Percentiles rank a stretch among this genome's conserved stretches.
Conservation (phyloP, 2,797 vertebrate species). For the Hippoglossus hippoglossus region DNA sequence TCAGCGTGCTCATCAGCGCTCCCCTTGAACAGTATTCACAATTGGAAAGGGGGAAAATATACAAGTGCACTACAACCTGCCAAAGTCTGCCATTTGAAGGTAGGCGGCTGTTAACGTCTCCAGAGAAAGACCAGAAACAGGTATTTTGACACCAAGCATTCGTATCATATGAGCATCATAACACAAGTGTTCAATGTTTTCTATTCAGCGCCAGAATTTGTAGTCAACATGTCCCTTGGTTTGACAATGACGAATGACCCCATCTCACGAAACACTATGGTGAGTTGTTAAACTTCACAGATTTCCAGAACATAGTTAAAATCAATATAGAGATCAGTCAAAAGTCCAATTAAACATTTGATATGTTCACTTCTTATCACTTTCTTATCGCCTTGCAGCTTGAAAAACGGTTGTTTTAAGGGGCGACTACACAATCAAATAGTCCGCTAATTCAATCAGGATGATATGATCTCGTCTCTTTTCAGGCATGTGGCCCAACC, state of each 20-base stretch:
- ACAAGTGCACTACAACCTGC: slow-evolving; percentile 54
- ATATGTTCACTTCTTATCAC: too few species aligned
- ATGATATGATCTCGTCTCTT: background rate
- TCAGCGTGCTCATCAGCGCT: slow-evolving; percentile 79
- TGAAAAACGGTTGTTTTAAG: background rate
- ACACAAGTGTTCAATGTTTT: slow-evolving; percentile 20
- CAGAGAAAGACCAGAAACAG: background rate
- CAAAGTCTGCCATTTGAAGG: background rate
- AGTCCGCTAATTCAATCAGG: background rate
- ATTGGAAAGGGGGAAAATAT: slow-evolving; percentile 58
- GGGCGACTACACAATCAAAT: too few species aligned
- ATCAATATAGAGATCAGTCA: background rate
- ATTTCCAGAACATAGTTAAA: background rate
- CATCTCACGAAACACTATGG: slow-evolving; percentile 27
- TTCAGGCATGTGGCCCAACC: slow-evolving; percentile 81
- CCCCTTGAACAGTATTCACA: slow-evolving; percentile 60
- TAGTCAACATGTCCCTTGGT: slow-evolving; percentile 82
- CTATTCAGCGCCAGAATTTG: slow-evolving; percentile 60
- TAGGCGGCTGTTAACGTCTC: slow-evolving; percentile 30
- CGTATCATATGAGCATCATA: background rate
- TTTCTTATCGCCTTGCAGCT: background rate
- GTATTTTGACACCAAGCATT: background rate
- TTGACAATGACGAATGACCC: slow-evolving; percentile 72
- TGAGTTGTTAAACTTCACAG: slow-evolving; percentile 47
- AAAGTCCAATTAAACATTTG: background rate